Base-by-base conservation (phyloP, 2,113 vertebrate genomes). In the Xiphophorus maculatus region DNA sequence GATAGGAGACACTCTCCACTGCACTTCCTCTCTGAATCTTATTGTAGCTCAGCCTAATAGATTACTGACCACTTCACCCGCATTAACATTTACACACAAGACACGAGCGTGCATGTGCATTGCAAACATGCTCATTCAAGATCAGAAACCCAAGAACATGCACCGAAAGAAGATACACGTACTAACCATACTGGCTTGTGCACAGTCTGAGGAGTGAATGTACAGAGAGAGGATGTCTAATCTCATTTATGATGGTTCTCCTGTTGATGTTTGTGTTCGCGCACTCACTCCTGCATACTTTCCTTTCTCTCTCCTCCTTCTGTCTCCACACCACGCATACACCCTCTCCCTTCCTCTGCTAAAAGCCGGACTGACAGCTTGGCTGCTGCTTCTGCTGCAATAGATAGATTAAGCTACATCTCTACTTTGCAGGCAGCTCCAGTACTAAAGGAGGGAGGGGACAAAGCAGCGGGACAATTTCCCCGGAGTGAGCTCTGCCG, bases 371-470 rank as follows among this genome's bases (percentile, higher is more conserved):
- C 85, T 90, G 91, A 91, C 91, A 90, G 87, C 89, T 81, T 78
- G 79, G 87, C 85, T 90, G 87, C 82, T 83, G 90, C 88, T 84
- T 82, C 88, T 84, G 87, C 81, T 87, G 84, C 80, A 58, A 58
- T 58, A 58, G 58, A 90, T 88, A 89, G 90, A 93, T 93, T 90
- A 91, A 90, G 90, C 88, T 87, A 90, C 90, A 90, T 91, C 86
- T 92, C 89, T 89, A 88, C 88, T 86, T 84, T 68, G 77, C 81
- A 89, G 80, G 83, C 90, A 87, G 89, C 85, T 71, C 83, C 74
- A 74, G 85, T 82, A 81, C 81, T 81, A 63, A 71, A 73, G 78
- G 82, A 88, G 87, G 73, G 85, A 84, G 85, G 76, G 74, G 79
- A 83, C 48, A 79, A 48, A 78, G 76, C 76, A 67, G 65, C 63